Conservation (phyloP, 2,888 invertebrate species). For the Tribolium freemani region DNA sequence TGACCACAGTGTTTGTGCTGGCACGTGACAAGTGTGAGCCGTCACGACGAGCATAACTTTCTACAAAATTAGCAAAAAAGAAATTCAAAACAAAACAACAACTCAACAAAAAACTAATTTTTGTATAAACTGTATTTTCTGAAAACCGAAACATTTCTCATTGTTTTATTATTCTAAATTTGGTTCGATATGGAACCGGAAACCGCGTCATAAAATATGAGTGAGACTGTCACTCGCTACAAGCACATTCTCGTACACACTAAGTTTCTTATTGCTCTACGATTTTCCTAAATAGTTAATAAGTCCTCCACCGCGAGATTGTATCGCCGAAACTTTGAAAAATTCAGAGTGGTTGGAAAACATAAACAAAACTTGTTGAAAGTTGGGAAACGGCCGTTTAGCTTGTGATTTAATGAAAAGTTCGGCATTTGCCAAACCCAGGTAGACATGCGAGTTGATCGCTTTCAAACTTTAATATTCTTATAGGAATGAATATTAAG, state of each 20-base stretch:
- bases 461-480: constrained; percentile 28
- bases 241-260: neutral
- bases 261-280: neutral
- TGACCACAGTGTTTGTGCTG: neutral
- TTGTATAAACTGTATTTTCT: too few relatives aligned
- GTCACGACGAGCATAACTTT: too few relatives aligned
- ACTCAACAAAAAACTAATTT: too few relatives aligned
- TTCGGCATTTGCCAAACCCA: constrained; percentile 1
- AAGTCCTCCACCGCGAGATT: neutral
- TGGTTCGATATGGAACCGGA: neutral
- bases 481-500: constrained; percentile 35
- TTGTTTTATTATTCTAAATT: neutral
- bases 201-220: constrained; percentile 1
- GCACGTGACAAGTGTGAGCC: too few relatives aligned
- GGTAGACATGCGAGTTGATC: constrained; percentile 16
- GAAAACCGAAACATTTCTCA: neutral
- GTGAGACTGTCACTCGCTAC: neutral
- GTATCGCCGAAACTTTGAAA: neutral
- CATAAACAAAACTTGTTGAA: constrained; percentile 23
- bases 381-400: constrained; percentile 6
- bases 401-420: constrained; percentile 20
- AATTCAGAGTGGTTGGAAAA: neutral
- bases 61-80: too few relatives aligned
- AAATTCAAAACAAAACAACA: too few relatives aligned
- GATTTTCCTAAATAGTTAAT: neutral